Percentiles rank a stretch among this genome's conserved stretches.
phyloP scores from a whole-genome alignment of 2,797 vertebrate species.

The Adelosebastes latens region DNA sequence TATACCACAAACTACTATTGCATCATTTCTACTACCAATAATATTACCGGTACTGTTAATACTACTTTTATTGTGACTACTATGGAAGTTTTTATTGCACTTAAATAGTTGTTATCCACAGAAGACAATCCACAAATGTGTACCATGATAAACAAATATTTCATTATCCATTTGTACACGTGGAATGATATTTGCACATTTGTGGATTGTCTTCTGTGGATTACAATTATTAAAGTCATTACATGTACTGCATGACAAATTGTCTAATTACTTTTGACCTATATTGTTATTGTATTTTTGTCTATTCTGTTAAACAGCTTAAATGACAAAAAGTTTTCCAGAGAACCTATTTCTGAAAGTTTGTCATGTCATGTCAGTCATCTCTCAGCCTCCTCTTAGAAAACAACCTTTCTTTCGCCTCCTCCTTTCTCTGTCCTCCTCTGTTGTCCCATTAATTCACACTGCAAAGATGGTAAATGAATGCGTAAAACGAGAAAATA shows the following conservation, averaged over 20 bases:
- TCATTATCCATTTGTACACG: no score
- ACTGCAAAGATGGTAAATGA: conserved; percentile 23
- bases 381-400: neutral
- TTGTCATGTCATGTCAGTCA: neutral
- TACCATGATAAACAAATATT: no score
- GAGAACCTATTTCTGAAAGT: neutral
- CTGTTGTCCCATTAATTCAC: conserved; percentile 32
- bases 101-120: no score
- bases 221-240: neutral
- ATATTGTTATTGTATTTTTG: neutral
- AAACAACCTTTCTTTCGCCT: neutral
- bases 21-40: neutral
- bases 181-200: no score
- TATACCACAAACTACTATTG: neutral
- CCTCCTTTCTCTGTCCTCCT: neutral
- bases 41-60: neutral
- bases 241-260: neutral
- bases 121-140: no score
- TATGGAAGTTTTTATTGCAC: neutral
- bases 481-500: conserved; percentile 33
- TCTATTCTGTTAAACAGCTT: neutral
- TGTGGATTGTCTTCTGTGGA: no score
- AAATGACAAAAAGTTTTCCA: neutral
- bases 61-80: neutral
- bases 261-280: neutral